Evolutionary conservation across 2,797 vertebrate species (phyloP).

Genomic region (Alfaro cultratus): DNA sequence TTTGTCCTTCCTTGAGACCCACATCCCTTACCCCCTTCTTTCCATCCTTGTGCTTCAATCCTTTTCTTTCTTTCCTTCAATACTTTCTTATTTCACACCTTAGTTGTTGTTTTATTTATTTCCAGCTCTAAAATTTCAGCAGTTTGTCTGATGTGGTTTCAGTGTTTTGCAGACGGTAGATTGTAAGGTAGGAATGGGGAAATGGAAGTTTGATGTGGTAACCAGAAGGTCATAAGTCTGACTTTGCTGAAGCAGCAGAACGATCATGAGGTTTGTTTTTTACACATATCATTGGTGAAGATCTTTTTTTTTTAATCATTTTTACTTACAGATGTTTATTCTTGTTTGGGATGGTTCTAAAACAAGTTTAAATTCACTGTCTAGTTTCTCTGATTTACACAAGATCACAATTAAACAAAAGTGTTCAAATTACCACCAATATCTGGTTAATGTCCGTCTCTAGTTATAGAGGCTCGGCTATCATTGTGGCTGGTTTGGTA

Average conservation of each 20-base stretch:
- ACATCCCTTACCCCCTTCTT: not conserved
- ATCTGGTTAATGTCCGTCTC: not conserved
- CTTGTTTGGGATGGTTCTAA: not conserved
- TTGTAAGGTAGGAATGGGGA: slow-evolving; percentile 26
- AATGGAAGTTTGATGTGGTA: slow-evolving; percentile 33
- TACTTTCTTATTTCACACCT: not conserved
- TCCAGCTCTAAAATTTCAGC: not conserved
- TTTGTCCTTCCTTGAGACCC: not conserved
- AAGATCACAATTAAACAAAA: not conserved
- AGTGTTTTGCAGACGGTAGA: not conserved
- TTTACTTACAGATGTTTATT: not conserved
- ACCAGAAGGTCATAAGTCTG: slow-evolving; percentile 34
- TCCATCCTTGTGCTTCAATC: not conserved
- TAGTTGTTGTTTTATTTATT: not conserved
- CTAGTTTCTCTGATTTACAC: not conserved
- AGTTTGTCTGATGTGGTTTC: not conserved
- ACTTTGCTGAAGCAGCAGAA: slow-evolving; percentile 44
- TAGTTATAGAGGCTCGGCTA: not conserved
- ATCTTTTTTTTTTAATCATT: not conserved
- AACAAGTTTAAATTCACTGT: not conserved
- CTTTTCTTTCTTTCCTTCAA: not conserved
- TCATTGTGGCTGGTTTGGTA: not conserved
- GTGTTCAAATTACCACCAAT: not conserved
- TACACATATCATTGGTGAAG: not conserved
- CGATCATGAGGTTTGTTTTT: slow-evolving; percentile 6